Conservation (phyloP, 2,888 invertebrate species). For the Achlya flavicornis region DNA sequence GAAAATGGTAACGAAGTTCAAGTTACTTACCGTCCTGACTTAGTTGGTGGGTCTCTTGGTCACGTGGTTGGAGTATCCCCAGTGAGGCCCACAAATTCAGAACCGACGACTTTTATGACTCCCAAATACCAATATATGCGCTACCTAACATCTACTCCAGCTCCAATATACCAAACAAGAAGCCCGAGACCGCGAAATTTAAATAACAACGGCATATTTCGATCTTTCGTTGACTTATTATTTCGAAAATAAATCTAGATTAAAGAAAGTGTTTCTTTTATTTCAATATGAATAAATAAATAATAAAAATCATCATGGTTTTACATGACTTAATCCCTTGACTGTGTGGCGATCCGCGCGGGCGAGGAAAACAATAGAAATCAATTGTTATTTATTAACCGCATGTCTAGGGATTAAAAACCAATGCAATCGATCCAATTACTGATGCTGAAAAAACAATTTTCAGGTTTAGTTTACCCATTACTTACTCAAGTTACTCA, state of each 20-base stretch:
- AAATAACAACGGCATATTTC: conserved; percentile 52
- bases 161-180: conserved; percentile 29
- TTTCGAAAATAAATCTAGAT: conserved; percentile 55
- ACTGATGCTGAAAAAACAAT: too few species aligned
- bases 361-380: too few species aligned
- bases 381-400: too few species aligned
- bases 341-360: too few species aligned
- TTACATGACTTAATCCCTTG: too few species aligned
- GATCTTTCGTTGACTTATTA: conserved; percentile 72
- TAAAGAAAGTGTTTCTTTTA: conserved; percentile 10
- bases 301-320: too few species aligned
- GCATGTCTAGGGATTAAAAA: too few species aligned
- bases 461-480: too few species aligned
- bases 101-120: conserved; percentile 10
- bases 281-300: neutral
- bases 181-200: conserved; percentile 45
- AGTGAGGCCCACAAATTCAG: conserved; percentile 44
- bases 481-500: too few species aligned
- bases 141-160: conserved; percentile 25
- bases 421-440: too few species aligned
- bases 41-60: conserved; percentile 63
- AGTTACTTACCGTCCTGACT: conserved; percentile 54
- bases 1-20: conserved; percentile 53
- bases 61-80: conserved; percentile 64
- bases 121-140: conserved; percentile 25